phyloP scores from a whole-genome alignment of 2,888 invertebrate species.

The Pseudococcus longispinus region DNA sequence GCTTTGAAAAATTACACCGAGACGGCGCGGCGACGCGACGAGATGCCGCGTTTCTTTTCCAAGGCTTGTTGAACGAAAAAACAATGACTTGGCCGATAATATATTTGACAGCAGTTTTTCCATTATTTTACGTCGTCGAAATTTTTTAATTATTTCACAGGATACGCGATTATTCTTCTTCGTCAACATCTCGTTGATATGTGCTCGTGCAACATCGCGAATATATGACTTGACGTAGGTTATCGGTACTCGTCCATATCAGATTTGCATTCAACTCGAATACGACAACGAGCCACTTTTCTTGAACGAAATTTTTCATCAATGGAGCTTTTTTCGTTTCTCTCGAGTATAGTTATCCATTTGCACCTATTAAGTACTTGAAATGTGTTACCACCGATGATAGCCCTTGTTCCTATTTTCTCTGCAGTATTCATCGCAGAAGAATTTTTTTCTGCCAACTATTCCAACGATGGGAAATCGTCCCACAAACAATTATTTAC shows the following conservation, averaged over 20 bases:
- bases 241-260: background rate
- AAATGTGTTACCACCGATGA: background rate
- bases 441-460: background rate
- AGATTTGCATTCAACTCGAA: background rate
- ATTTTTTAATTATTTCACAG: constrained; percentile 5
- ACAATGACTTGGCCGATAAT: constrained; percentile 5
- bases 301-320: too few relatives aligned
- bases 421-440: background rate
- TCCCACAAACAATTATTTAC: constrained; percentile 12
- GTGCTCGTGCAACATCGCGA: background rate
- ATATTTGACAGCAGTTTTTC: constrained; percentile 8
- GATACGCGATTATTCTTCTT: background rate
- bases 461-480: constrained; percentile 1
- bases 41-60: background rate
- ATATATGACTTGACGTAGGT: background rate
- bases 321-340: too few relatives aligned
- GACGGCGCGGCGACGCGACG: background rate
- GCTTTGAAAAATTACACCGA: constrained; percentile 6
- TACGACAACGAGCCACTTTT: too few relatives aligned
- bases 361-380: background rate
- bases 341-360: background rate
- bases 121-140: constrained; percentile 6
- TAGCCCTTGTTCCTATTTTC: background rate
- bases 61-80: constrained; percentile 6
- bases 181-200: background rate